Evolutionary conservation across 2,113 vertebrate genomes (phyloP).

Genomic region (Cygnus buccinator): DNA sequence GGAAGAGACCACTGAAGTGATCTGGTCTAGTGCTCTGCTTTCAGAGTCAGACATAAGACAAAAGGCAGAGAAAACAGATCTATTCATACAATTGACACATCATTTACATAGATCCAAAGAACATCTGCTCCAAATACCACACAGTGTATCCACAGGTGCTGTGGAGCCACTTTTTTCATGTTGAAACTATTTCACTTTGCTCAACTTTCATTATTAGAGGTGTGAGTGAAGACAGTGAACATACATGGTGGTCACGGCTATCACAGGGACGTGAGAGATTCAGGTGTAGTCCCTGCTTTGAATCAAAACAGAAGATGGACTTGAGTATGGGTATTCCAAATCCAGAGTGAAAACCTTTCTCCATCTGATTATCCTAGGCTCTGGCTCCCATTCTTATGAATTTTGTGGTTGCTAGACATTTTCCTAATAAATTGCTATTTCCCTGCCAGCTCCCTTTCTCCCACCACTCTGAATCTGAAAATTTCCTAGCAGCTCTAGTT

Average conservation of each 20-base stretch:
- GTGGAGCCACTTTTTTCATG: neutral
- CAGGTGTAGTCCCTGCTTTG: neutral
- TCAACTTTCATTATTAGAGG: neutral
- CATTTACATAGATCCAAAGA: neutral
- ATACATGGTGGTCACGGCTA: neutral
- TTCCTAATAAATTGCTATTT: neutral
- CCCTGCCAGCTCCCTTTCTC: no score
- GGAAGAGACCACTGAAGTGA: neutral
- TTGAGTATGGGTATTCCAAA: neutral
- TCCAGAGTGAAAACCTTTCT: neutral
- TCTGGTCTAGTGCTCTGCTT: neutral
- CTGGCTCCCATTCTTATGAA: neutral
- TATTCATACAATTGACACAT: neutral
- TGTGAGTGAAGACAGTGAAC: neutral
- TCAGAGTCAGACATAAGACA: neutral
- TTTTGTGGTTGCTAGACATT: no score
- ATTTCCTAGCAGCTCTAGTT: neutral
- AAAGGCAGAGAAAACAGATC: neutral
- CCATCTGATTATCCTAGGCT: neutral
- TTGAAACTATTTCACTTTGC: neutral
- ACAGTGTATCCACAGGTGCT: neutral
- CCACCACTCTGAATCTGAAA: neutral
- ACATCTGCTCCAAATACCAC: neutral
- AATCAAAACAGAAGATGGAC: neutral
- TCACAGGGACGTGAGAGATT: neutral